These are phyloP conservation scores for Helarctos malayanus DNA, from an alignment of 2,797 vertebrate genomes.

Conservation along the genomic window DNA sequence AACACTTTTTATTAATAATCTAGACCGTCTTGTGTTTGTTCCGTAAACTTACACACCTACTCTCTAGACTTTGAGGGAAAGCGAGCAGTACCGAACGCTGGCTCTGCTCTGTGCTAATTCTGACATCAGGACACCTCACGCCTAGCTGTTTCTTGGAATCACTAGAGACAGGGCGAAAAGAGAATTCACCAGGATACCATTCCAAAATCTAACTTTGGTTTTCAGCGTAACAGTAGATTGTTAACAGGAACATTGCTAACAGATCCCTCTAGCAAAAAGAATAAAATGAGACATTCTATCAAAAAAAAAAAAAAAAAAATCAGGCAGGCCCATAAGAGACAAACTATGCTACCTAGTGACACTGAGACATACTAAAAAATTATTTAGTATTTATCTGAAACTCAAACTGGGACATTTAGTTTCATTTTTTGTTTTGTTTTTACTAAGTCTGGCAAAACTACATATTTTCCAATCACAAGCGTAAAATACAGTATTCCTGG, in stretches of 20 bases:
- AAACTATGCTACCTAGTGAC: not conserved
- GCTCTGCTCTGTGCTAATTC: constrained; percentile 1
- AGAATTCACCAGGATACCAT: not conserved
- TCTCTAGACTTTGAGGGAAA: not conserved
- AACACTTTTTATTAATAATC: not conserved
- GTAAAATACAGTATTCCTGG: not conserved
- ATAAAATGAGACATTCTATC: constrained; percentile 3
- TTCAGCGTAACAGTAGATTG: not conserved
- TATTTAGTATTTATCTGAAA: constrained; percentile 7
- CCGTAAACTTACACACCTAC: not conserved
- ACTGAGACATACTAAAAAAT: not conserved
- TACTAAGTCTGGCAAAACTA: constrained; percentile 1
- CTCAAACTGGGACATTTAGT: not conserved
- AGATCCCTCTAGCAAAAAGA: not conserved
- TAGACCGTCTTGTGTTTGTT: not conserved
- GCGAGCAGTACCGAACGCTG: not conserved
- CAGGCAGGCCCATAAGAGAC: not conserved
- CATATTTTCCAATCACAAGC: constrained; percentile 20
- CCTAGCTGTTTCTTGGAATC: not conserved
- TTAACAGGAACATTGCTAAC: not conserved
- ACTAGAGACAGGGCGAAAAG: not conserved
- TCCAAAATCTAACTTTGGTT: not conserved
- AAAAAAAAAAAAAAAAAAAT: constrained; percentile 28
- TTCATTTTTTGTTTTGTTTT: not conserved
- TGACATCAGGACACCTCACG: constrained; percentile 24